phyloP scores from a whole-genome alignment of 2,797 vertebrate genomes.

The Melanotaenia trifasciata region DNA sequence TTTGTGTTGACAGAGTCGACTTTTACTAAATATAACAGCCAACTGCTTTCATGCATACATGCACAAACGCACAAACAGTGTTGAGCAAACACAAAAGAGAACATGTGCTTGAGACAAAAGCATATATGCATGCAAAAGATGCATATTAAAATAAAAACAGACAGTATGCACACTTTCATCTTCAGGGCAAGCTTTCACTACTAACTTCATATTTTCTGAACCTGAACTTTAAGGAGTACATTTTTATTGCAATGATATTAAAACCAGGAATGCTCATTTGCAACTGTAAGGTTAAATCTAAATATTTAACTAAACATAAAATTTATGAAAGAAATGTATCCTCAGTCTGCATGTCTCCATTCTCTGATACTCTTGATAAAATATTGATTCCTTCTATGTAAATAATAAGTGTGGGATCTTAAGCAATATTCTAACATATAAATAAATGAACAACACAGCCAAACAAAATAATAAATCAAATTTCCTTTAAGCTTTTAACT shows the following conservation, averaged over 20 bases:
- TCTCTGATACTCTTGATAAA: neutral
- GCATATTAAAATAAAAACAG: neutral
- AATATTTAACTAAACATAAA: neutral
- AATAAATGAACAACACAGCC: slow-evolving; percentile 8
- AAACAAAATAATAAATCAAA: slow-evolving; percentile 1
- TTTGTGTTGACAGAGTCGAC: slow-evolving; percentile 59
- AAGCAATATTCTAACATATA: slow-evolving; percentile 1
- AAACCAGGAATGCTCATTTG: neutral
- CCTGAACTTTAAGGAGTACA: slow-evolving; percentile 31
- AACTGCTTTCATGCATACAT: slow-evolving; percentile 30
- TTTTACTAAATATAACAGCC: slow-evolving; percentile 63
- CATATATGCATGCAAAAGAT: neutral
- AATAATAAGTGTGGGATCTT: slow-evolving; percentile 4
- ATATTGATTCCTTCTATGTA: slow-evolving; percentile 1
- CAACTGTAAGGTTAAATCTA: neutral
- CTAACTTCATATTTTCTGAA: slow-evolving; percentile 21
- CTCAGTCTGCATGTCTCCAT: neutral
- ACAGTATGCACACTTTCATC: slow-evolving; percentile 4
- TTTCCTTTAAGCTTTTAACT: slow-evolving; percentile 9
- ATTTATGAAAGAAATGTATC: neutral
- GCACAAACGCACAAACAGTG: neutral
- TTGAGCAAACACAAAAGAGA: neutral
- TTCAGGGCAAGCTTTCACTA: neutral
- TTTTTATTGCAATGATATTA: neutral
- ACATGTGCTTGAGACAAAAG: neutral